Percentiles rank a stretch among this genome's conserved stretches.
phyloP scores from a whole-genome alignment of 2,113 vertebrate species.

The Pygoscelis antarcticus region DNA sequence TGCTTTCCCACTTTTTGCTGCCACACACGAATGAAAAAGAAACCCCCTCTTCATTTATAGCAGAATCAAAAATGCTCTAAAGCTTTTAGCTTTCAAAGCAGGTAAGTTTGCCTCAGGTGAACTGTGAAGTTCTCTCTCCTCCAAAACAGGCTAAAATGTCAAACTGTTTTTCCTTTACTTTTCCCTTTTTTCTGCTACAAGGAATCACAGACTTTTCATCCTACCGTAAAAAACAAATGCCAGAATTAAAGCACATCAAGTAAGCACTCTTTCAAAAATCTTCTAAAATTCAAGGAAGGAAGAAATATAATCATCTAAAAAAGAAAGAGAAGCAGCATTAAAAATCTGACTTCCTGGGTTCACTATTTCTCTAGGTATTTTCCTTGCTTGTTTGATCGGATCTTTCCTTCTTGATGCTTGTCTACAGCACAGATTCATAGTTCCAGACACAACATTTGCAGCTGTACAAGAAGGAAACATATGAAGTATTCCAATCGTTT shows the following conservation, averaged over 20 bases:
- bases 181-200: conserved; percentile 57
- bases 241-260: conserved; percentile 61
- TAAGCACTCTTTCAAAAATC: conserved; percentile 55
- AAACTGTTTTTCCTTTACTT: conserved; percentile 36
- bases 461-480: conserved; percentile 64
- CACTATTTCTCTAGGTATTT: conserved; percentile 28
- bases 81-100: conserved; percentile 47
- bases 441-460: conserved; percentile 51
- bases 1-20: conserved; percentile 43
- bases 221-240: conserved; percentile 54
- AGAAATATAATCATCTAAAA: conserved; percentile 35
- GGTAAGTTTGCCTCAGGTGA: conserved; percentile 34
- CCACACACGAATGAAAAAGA: conserved; percentile 55
- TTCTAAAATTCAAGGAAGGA: conserved; percentile 53
- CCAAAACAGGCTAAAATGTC: neutral
- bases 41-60: conserved; percentile 53
- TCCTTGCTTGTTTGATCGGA: neutral
- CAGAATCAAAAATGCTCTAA: conserved; percentile 31
- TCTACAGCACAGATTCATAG: conserved; percentile 63
- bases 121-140: conserved; percentile 41
- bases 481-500: conserved; percentile 59
- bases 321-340: conserved; percentile 47
- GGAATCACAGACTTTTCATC: conserved; percentile 53
- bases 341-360: conserved; percentile 39
- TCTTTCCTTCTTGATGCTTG: conserved; percentile 65